These are phyloP conservation scores for Biston betularia DNA, from an alignment of 2,888 invertebrate genomes.

Conservation along the genomic window DNA sequence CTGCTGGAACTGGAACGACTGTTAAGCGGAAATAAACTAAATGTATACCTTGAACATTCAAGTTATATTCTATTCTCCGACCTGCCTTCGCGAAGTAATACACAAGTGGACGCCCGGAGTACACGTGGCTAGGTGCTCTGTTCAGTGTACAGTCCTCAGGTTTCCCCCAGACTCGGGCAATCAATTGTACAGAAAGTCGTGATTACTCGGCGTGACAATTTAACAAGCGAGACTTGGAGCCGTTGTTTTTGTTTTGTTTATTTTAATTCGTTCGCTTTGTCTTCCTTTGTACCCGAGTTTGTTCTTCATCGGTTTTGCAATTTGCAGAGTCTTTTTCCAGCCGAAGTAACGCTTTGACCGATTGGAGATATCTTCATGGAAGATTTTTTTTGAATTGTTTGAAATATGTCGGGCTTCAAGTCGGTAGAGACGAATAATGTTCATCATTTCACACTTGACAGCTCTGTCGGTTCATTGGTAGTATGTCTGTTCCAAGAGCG, in stretches of 20 bases:
- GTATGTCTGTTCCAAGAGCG: no score
- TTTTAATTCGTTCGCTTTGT: conserved; percentile 39
- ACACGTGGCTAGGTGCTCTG: background rate
- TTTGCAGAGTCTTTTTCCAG: conserved; percentile 28
- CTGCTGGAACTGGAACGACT: no score
- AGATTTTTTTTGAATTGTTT: background rate
- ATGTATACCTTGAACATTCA: no score
- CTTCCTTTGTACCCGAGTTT: conserved; percentile 39
- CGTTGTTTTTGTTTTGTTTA: conserved; percentile 48
- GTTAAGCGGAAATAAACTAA: no score
- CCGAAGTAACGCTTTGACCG: conserved; percentile 26
- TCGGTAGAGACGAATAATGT: no score
- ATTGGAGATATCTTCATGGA: conserved; percentile 10
- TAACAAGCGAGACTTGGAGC: conserved; percentile 42
- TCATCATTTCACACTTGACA: no score
- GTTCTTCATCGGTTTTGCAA: conserved; percentile 37
- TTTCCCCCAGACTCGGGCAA: background rate
- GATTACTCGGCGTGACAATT: conserved; percentile 38
- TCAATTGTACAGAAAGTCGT: conserved; percentile 8
- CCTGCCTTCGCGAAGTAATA: no score
- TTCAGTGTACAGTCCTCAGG: no score
- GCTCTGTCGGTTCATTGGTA: no score
- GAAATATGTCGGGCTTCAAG: background rate
- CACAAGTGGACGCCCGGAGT: background rate
- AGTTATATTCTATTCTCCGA: no score